phyloP scores from a whole-genome alignment of 2,113 vertebrate species.

The Riparia riparia region DNA sequence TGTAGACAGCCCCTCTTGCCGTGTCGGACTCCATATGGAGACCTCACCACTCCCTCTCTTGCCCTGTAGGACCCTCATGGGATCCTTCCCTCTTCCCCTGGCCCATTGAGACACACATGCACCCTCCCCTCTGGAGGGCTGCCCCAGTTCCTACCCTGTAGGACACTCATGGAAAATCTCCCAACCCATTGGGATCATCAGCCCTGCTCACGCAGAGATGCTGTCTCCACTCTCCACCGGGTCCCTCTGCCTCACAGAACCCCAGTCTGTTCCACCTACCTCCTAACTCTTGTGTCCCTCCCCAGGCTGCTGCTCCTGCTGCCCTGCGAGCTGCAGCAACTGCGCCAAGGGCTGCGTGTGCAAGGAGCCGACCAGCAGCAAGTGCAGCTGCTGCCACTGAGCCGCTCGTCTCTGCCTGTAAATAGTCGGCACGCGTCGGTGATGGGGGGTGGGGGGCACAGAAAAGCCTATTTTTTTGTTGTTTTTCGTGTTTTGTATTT shows the following conservation, averaged over 20 bases:
- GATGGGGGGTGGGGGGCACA: neutral
- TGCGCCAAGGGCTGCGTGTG: constrained; percentile 92
- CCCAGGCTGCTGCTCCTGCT: constrained; percentile 91
- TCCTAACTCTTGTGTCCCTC: neutral
- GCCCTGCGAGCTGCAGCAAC: constrained; percentile 86
- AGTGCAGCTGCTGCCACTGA: constrained; percentile 84
- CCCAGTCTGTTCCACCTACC: fast-evolving
- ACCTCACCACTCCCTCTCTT: neutral
- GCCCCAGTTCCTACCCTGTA: neutral
- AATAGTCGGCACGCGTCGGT: neutral
- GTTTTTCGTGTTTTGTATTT: neutral
- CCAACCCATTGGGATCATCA: neutral
- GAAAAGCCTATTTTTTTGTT: neutral
- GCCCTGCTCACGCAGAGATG: neutral
- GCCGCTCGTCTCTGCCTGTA: neutral
- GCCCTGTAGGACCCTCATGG: neutral
- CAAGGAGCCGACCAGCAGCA: constrained; percentile 83
- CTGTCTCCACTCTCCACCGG: fast-evolving
- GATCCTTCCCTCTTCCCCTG: neutral
- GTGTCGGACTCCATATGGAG: fast-evolving
- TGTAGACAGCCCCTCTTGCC: neutral
- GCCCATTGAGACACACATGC: fast-evolving
- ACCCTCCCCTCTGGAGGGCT: fast-evolving
- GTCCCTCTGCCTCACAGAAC: neutral
- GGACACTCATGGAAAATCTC: too few species aligned